Percentiles rank a stretch among this genome's conserved stretches.
These are phyloP conservation scores for Campylomormyrus tamandua DNA, from an alignment of 2,113 vertebrate species.

Conservation along the genomic window DNA sequence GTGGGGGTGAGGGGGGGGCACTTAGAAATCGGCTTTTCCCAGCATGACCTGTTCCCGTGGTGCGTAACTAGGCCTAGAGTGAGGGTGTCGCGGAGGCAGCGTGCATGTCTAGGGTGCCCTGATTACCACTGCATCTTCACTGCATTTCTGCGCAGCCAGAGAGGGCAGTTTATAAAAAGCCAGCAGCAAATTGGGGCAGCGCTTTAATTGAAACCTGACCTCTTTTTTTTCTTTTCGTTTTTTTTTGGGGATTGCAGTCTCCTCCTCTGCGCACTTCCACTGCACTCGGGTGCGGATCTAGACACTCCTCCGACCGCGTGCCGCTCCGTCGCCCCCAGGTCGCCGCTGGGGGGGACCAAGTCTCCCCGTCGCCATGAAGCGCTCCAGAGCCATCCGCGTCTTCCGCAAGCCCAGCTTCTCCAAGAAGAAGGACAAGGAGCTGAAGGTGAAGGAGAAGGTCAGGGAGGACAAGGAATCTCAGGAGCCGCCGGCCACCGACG, in stretches of 20 bases:
- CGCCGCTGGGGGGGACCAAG: slow-evolving; percentile 58
- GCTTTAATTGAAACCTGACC: slow-evolving; percentile 58
- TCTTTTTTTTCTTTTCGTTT: slow-evolving; percentile 45
- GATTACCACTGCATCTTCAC: background rate
- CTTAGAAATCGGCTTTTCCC: background rate
- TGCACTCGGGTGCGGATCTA: background rate
- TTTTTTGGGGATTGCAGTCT: slow-evolving; percentile 50
- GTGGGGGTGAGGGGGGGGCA: background rate
- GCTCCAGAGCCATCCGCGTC: slow-evolving; percentile 96
- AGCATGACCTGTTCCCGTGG: background rate
- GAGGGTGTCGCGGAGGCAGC: background rate
- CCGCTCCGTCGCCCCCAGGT: background rate
- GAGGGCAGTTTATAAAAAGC: background rate
- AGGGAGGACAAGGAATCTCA: slow-evolving; percentile 83
- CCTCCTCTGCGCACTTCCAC: background rate
- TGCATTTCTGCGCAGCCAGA: background rate
- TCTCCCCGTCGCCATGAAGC: slow-evolving; percentile 92
- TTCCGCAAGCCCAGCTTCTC: slow-evolving; percentile 97
- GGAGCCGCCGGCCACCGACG: slow-evolving; percentile 90
- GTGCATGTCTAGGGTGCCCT: background rate
- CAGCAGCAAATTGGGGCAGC: slow-evolving; percentile 5
- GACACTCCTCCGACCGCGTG: background rate
- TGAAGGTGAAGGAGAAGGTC: background rate
- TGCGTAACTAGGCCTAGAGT: background rate
- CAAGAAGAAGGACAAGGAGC: background rate